Evolutionary conservation across 2,888 invertebrate genomes (phyloP).

Genomic region (Bimastos eiseni): DNA sequence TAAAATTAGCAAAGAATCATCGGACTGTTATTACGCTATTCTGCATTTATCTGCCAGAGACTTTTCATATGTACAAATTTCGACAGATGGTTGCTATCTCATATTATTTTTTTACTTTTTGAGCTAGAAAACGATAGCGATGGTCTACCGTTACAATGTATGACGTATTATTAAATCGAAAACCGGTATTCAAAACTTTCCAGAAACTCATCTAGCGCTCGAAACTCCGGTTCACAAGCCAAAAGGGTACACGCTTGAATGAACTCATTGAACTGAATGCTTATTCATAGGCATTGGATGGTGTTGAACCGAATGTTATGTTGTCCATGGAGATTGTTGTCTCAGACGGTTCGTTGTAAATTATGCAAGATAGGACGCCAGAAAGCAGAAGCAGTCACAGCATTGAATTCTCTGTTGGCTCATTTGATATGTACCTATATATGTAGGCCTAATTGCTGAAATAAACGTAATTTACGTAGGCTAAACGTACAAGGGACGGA

Average conservation of each 20-base stretch:
- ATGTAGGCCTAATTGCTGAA: not conserved
- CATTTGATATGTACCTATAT: not conserved
- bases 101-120: not conserved
- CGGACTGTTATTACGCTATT: not conserved
- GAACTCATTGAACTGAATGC: not conserved
- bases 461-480: too few relatives aligned
- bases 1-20: not conserved
- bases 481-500: too few relatives aligned
- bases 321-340: not conserved
- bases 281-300: not conserved
- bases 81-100: not conserved
- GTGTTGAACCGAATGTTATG: not conserved
- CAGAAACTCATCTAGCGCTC: too few relatives aligned
- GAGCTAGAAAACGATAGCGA: not conserved
- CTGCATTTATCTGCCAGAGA: not conserved
- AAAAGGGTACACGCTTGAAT: not conserved
- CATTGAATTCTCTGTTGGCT: not conserved
- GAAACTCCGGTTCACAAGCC: too few relatives aligned
- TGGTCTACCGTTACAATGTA: not conserved
- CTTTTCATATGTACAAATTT: not conserved
- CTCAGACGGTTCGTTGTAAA: not conserved
- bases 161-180: too few relatives aligned
- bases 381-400: not conserved
- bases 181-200: too few relatives aligned
- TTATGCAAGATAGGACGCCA: not conserved